Evolutionary conservation across 2,888 invertebrate species (phyloP).

Genomic region (Ophion slaviceki): DNA sequence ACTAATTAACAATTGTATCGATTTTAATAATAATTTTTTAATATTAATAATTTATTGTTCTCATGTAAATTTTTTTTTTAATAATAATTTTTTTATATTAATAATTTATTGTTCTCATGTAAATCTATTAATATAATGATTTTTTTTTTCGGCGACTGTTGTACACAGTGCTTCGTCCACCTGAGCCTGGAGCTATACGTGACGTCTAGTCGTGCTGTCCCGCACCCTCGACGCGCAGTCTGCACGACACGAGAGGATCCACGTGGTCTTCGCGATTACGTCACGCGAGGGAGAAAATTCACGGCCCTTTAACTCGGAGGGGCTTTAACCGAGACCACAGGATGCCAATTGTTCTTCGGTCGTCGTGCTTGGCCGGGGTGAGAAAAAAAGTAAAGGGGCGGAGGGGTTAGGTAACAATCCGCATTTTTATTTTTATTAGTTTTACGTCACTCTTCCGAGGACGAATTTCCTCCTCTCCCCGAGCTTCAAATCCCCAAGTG

Average conservation of each 20-base stretch:
- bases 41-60: too few species aligned
- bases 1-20: too few species aligned
- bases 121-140: background rate
- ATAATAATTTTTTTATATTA: too few species aligned
- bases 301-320: conserved; percentile 8
- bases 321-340: conserved; percentile 9
- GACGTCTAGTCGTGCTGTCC: conserved; percentile 73
- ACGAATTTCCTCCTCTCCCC: too few species aligned
- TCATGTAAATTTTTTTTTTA: too few species aligned
- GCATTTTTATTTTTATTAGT: background rate
- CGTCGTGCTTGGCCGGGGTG: conserved; percentile 1
- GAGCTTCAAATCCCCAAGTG: too few species aligned
- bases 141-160: background rate
- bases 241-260: conserved; percentile 73
- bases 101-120: background rate
- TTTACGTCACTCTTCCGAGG: background rate
- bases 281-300: conserved; percentile 73
- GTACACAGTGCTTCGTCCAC: background rate
- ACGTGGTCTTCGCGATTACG: conserved; percentile 79
- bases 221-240: conserved; percentile 58
- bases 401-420: background rate
- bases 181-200: conserved; percentile 72
- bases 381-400: background rate
- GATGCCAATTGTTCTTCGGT: conserved; percentile 1
- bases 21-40: too few species aligned